A percentile compares a stretch with the other conserved stretches of the same genome.
These are phyloP conservation scores for Ardeotis arabs DNA, from an alignment of 2,113 vertebrate species.

Conservation along the genomic window DNA sequence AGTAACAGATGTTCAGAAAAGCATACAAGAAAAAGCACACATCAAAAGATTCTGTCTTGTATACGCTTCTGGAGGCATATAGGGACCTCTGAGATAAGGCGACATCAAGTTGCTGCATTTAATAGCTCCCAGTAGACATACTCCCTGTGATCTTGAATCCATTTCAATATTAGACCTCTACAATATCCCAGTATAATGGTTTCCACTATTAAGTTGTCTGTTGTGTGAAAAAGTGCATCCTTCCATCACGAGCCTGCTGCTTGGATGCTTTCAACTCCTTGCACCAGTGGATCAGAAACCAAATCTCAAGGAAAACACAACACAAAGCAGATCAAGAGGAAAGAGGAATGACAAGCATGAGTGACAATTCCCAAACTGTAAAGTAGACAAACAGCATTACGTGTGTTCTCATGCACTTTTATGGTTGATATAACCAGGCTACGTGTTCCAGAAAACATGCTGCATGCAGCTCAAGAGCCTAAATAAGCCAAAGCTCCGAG, in stretches of 20 bases:
- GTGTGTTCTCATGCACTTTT: background rate
- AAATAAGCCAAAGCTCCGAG: background rate
- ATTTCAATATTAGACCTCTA: background rate
- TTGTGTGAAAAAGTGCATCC: background rate
- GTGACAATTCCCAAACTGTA: background rate
- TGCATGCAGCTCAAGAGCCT: background rate
- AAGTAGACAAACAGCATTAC: background rate
- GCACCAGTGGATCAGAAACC: background rate
- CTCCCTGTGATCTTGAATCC: background rate
- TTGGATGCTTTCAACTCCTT: background rate
- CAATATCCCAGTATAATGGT: accelerated
- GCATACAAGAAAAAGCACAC: accelerated
- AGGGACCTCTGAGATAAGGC: background rate
- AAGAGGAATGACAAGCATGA: background rate
- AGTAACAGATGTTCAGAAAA: background rate
- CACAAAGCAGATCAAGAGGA: background rate
- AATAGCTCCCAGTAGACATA: background rate
- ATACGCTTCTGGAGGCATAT: background rate
- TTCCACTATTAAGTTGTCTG: background rate
- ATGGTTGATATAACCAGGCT: background rate
- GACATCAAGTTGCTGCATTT: background rate
- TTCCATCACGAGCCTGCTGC: background rate
- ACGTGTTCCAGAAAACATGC: background rate
- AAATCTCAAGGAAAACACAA: background rate
- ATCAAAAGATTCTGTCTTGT: background rate